Conservation (phyloP, 2,888 invertebrate genomes). For the Leptopilina myrica region DNA sequence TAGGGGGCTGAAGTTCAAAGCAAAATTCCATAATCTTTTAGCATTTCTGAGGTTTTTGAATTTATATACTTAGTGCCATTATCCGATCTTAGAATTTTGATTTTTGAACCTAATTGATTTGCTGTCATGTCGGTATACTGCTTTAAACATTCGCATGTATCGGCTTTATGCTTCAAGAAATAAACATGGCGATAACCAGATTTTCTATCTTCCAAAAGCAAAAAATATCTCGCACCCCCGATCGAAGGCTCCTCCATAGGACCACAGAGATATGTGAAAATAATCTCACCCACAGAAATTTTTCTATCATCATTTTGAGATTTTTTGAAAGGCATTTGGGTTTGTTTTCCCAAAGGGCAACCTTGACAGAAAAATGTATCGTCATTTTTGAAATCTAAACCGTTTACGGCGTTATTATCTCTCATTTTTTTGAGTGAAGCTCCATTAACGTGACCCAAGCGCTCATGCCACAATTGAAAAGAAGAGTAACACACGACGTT, state of each 20-base stretch:
- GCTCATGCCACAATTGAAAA: not conserved
- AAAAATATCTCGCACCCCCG: conserved; percentile 44
- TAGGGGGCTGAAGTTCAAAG: too few species aligned
- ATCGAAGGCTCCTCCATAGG: conserved; percentile 42
- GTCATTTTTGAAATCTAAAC: not conserved
- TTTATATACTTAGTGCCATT: too few species aligned
- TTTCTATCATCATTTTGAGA: not conserved
- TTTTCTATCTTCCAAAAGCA: conserved; percentile 42
- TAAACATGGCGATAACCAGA: conserved; percentile 35
- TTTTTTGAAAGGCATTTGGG: not conserved
- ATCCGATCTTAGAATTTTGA: too few species aligned
- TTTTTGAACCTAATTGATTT: too few species aligned
- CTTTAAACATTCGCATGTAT: too few species aligned
- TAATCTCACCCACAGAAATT: not conserved
- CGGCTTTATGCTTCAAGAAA: conserved; percentile 44
- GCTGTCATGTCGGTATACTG: too few species aligned
- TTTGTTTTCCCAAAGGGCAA: too few species aligned
- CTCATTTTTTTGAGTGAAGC: not conserved
- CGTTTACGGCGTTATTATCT: not conserved
- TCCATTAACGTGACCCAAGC: not conserved
- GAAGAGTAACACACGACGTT: not conserved
- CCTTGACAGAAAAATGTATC: not conserved
- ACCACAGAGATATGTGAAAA: not conserved
- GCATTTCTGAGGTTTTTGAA: too few species aligned
- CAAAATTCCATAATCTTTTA: too few species aligned